Percentiles rank a stretch among this genome's conserved stretches.
Conservation (phyloP, 2,888 invertebrate genomes). For the Sericinus montela region DNA sequence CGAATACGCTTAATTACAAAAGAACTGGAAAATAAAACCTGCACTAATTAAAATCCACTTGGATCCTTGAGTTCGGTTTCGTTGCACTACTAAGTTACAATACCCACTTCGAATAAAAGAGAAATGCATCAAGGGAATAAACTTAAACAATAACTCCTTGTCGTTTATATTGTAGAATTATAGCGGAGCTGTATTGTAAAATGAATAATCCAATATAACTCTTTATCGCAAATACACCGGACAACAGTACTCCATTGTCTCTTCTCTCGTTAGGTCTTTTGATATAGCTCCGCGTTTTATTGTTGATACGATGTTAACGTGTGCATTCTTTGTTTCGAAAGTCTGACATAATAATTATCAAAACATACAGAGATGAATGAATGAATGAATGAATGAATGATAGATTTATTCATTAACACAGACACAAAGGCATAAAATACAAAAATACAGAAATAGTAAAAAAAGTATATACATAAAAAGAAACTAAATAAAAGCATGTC, state of each 20-base stretch:
- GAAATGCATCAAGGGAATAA: conserved; percentile 12
- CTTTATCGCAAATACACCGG: conserved; percentile 32
- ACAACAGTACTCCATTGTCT: conserved; percentile 36
- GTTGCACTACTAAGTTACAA: neutral
- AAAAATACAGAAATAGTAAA: too few species aligned
- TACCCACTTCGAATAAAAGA: neutral
- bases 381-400: too few species aligned
- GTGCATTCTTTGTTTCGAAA: neutral
- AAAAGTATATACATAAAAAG: too few species aligned
- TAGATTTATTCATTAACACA: too few species aligned
- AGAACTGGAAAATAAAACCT: too few species aligned
- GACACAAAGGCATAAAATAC: too few species aligned
- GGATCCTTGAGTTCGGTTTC: neutral
- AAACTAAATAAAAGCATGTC: too few species aligned
- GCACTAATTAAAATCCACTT: neutral
- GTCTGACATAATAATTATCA: too few species aligned
- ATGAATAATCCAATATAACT: conserved; percentile 34
- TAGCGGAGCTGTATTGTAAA: conserved; percentile 22
- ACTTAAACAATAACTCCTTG: conserved; percentile 7
- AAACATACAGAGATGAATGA: too few species aligned
- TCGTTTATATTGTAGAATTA: conserved; percentile 4
- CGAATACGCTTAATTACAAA: too few species aligned
- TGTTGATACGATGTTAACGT: neutral
- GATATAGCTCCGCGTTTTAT: conserved; percentile 24
- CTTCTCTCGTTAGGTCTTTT: conserved; percentile 27